A percentile compares a stretch with the other conserved stretches of the same genome.
phyloP scores from a whole-genome alignment of 2,113 vertebrate species.

The Suncus etruscus region DNA sequence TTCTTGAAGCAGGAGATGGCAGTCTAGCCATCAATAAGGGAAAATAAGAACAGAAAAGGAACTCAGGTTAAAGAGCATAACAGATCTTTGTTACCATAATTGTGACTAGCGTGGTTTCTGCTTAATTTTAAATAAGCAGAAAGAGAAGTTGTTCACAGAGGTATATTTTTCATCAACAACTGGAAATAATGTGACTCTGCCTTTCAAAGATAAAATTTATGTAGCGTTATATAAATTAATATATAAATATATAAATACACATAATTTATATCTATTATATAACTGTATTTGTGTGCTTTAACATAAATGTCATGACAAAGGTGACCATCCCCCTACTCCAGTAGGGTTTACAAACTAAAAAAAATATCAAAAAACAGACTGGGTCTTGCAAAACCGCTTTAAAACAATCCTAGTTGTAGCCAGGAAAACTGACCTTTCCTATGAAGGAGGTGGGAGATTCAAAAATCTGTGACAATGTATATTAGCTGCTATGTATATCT shows the following conservation, averaged over 20 bases:
- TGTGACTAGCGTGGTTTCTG: background rate
- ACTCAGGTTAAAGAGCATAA: background rate
- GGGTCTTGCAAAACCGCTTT: background rate
- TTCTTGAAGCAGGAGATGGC: background rate
- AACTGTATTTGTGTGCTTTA: constrained; percentile 46
- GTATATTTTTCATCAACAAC: background rate
- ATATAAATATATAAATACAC: too few relatives aligned
- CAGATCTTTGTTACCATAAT: background rate
- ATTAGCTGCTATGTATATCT: constrained; percentile 53
- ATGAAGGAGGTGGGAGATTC: constrained; percentile 12
- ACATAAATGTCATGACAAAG: constrained; percentile 2
- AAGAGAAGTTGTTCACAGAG: background rate
- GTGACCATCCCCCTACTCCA: background rate
- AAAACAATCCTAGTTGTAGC: background rate
- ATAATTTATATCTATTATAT: background rate
- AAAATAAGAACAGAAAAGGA: background rate
- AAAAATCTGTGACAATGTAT: constrained; percentile 8
- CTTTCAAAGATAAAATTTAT: too few relatives aligned
- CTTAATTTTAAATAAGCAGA: background rate
- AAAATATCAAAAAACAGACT: background rate
- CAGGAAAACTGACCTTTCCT: constrained; percentile 38
- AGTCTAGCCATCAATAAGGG: background rate
- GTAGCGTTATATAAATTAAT: too few relatives aligned
- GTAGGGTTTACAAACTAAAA: background rate
- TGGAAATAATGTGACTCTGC: background rate